Base-by-base conservation (phyloP, 2,113 vertebrate genomes). In the Marcusenius ussheri region DNA sequence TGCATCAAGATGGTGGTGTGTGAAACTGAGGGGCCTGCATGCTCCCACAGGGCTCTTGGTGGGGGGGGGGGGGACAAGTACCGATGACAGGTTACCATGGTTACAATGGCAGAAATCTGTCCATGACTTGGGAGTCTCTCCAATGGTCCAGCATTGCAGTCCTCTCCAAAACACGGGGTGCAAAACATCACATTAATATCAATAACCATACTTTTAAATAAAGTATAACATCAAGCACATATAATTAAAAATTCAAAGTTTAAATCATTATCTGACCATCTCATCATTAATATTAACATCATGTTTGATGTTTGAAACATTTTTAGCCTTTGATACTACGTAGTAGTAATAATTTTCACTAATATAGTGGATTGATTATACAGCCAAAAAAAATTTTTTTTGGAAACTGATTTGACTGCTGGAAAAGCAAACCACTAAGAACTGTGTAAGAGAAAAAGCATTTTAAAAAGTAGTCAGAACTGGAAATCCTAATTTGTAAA, bases 141-240 rank as follows among this genome's bases (percentile, higher is more conserved):
- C 89, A 89, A 83, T 24, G 15, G 77, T 62, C 77, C 89, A 62
- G 89, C 51, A 47, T 10, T 31, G 89, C 39, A 89, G 31, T 35
- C 35, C 62, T 86, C 80, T 90, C 87, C 80, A 56, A 77, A 88
- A 91, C 83, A 24, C 80, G 7, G 83, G 45, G 45, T 6, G 7
- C 58, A 83, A 45, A 45, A 83, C 35, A 83, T 83, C 39, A 45
- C 35, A 27, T 84, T 80, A 42, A 80, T 80, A 80, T 35, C 74
- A 91, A 91, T 92, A 10, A 51, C 88, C 90, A 92, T 89, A 94
- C 66, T 51, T 35, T 51, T 90, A 92, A 88, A 92, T 91, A 90
- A 35, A 91, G 91, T 88, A 39, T 45, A 39, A 80, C 31, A 51
- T 47, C 13, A 31, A 87, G n/a, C 35, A 21, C 42, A 84, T 46